Evolutionary conservation across 37 sponge, comb jelly and placozoan species (phyloP).

Genomic region (Eunapius fragilis): DNA sequence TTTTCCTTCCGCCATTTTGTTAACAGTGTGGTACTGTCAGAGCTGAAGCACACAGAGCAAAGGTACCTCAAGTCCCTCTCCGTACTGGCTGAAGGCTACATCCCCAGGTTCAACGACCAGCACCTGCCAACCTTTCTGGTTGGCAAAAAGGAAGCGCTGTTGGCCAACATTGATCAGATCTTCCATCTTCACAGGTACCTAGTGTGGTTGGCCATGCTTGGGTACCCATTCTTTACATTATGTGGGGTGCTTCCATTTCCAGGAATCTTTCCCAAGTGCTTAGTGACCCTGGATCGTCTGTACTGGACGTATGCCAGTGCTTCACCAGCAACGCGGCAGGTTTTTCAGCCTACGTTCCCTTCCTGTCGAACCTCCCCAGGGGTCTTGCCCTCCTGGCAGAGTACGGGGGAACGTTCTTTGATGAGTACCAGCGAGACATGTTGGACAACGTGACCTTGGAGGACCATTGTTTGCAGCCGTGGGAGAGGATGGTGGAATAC

Average conservation of each 20-base stretch:
- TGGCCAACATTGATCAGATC: slow-evolving; percentile 48
- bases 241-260: background rate
- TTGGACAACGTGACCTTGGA: slow-evolving; percentile 9
- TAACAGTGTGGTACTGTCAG: slow-evolving; percentile 22
- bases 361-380: slow-evolving; percentile 22
- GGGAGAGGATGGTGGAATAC: slow-evolving; percentile 22
- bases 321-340: slow-evolving; percentile 10
- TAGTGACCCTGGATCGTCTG: background rate
- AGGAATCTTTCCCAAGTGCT: slow-evolving; percentile 26
- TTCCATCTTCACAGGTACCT: slow-evolving; percentile 49
- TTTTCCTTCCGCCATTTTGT: background rate
- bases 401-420: slow-evolving; percentile 73
- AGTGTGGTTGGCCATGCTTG: no score
- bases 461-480: slow-evolving; percentile 10
- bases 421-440: slow-evolving; percentile 20
- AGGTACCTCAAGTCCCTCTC: slow-evolving; percentile 34
- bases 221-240: background rate
- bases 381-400: slow-evolving; percentile 41
- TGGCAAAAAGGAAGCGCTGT: slow-evolving; percentile 23
- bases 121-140: slow-evolving; percentile 61
- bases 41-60: slow-evolving; percentile 32
- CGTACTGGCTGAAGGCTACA: slow-evolving; percentile 39
- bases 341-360: slow-evolving; percentile 34
- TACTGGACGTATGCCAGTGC: slow-evolving; percentile 22
- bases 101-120: slow-evolving; percentile 1